Evolutionary conservation across 2,797 vertebrate species (phyloP).

Genomic region (Neostethus bicornis): DNA sequence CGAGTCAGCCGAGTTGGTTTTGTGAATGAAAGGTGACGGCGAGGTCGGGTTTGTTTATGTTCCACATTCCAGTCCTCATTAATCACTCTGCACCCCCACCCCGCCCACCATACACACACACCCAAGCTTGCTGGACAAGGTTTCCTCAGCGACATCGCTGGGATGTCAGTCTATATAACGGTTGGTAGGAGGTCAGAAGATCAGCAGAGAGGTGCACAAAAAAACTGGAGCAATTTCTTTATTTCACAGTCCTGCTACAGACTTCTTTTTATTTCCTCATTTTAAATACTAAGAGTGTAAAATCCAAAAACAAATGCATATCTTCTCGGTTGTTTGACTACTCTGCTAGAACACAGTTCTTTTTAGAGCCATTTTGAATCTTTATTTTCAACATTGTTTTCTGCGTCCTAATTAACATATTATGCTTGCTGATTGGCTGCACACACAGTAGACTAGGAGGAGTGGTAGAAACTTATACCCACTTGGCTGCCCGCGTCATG

Average conservation of each 20-base stretch:
- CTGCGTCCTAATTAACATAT: no score
- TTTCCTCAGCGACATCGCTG: constrained; percentile 84
- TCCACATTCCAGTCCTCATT: constrained; percentile 77
- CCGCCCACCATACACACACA: constrained; percentile 21
- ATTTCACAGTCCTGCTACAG: neutral
- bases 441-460: no score
- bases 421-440: no score
- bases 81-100: constrained; percentile 66
- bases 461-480: no score
- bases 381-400: no score
- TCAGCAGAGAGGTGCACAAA: constrained; percentile 20
- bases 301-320: no score
- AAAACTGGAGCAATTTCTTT: neutral
- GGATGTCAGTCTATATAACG: constrained; percentile 88
- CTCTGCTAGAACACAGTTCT: no score
- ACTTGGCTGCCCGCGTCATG: no score
- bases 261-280: neutral
- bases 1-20: constrained; percentile 65
- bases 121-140: constrained; percentile 63
- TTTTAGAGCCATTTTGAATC: no score
- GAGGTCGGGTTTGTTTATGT: constrained; percentile 81
- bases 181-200: constrained; percentile 76
- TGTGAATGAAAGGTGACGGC: constrained; percentile 78
- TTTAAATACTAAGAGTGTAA: no score
- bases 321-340: no score